phyloP scores from a whole-genome alignment of 1,140 invertebrate genomes.

The Lordiphosa clarofinis region DNA sequence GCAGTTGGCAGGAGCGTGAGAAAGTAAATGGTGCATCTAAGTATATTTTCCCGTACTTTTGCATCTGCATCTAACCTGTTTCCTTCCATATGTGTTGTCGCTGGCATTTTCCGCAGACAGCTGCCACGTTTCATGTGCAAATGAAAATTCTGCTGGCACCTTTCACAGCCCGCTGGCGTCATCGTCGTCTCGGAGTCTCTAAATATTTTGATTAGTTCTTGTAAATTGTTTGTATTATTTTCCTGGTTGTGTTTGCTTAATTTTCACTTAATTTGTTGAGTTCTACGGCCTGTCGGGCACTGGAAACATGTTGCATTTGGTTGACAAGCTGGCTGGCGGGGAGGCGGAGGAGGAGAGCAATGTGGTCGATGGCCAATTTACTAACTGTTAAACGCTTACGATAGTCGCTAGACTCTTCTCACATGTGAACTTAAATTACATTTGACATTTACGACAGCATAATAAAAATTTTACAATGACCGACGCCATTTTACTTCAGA shows the following conservation, averaged over 20 bases:
- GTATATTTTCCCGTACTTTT: slow-evolving; percentile 1
- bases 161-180: slow-evolving; percentile 37
- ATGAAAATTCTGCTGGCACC: slow-evolving; percentile 43
- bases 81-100: slow-evolving; percentile 33
- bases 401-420: neutral
- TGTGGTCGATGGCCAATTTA: slow-evolving; percentile 61
- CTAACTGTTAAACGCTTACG: slow-evolving; percentile 17
- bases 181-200: slow-evolving; percentile 22
- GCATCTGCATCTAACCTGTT: slow-evolving; percentile 41
- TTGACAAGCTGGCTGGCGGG: slow-evolving; percentile 37
- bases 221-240: slow-evolving; percentile 52
- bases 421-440: slow-evolving; percentile 72
- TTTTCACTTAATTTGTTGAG: slow-evolving; percentile 49
- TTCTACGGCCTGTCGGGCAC: slow-evolving; percentile 44
- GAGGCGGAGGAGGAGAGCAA: slow-evolving; percentile 32
- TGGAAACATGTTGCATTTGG: slow-evolving; percentile 67
- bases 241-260: slow-evolving; percentile 42
- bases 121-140: slow-evolving; percentile 47
- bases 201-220: slow-evolving; percentile 72
- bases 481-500: slow-evolving; percentile 70
- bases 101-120: slow-evolving; percentile 42
- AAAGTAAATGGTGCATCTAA: slow-evolving; percentile 16
- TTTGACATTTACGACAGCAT: slow-evolving; percentile 74
- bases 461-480: slow-evolving; percentile 78
- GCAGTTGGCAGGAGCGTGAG: slow-evolving; percentile 33